phyloP scores from a whole-genome alignment of 92 coral and sea anemone species.

The Palythoa grandis region DNA sequence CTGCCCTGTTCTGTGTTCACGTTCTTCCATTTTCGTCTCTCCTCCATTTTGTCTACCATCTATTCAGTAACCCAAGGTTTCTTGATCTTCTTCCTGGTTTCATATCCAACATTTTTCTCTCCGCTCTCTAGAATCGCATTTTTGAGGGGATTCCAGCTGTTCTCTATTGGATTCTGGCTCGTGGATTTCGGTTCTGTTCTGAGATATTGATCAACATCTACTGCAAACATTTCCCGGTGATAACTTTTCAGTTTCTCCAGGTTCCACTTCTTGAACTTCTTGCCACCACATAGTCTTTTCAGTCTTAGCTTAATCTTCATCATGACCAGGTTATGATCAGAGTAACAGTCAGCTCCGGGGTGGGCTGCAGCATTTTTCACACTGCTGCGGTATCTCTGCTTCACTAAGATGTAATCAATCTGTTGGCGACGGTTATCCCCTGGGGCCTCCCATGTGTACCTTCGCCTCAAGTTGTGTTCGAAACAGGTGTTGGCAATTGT shows the following conservation, averaged over 20 bases:
- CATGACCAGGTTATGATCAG: slow-evolving; percentile 36
- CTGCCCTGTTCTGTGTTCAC: background rate
- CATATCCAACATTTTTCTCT: slow-evolving; percentile 36
- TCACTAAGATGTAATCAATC: slow-evolving; percentile 45
- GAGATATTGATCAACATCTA: slow-evolving; percentile 10
- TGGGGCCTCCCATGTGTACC: slow-evolving; percentile 39
- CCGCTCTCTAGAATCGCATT: slow-evolving; percentile 26
- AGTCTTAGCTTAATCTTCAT: slow-evolving; percentile 33
- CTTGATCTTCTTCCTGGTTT: slow-evolving; percentile 41
- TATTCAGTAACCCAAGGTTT: slow-evolving; percentile 50
- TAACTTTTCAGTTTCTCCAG: slow-evolving; percentile 36
- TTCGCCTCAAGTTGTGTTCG: slow-evolving; percentile 28
- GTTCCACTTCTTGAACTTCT: slow-evolving; percentile 21
- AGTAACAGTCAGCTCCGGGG: slow-evolving; percentile 7
- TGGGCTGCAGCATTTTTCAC: background rate
- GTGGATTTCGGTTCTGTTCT: slow-evolving; percentile 13
- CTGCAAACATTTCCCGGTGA: slow-evolving; percentile 23
- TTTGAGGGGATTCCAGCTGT: slow-evolving; percentile 38
- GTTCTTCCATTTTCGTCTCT: slow-evolving; percentile 18
- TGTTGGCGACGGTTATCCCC: slow-evolving; percentile 24
- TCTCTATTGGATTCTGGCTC: slow-evolving; percentile 19
- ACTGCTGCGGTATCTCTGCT: slow-evolving; percentile 37
- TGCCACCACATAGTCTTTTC: slow-evolving; percentile 17
- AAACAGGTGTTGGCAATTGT: slow-evolving; percentile 19
- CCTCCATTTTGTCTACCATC: slow-evolving; percentile 47